Percentiles rank a stretch among this genome's conserved stretches.
phyloP scores from a whole-genome alignment of 2,797 vertebrate genomes.

The Diglossa cyanea region DNA sequence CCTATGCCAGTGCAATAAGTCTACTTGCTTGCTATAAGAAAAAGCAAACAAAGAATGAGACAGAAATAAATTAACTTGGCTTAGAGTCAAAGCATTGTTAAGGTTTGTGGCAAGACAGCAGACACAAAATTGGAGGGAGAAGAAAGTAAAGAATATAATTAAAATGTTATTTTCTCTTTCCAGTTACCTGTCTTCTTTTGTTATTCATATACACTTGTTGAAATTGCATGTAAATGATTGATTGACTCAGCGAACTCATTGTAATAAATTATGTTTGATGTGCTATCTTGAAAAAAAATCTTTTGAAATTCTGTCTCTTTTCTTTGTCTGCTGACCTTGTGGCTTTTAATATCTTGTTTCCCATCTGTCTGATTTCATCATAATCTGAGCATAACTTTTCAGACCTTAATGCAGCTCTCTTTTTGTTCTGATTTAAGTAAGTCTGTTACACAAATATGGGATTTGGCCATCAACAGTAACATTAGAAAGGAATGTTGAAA shows the following conservation, averaged over 20 bases:
- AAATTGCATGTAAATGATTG: slow-evolving; percentile 54
- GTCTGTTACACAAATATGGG: slow-evolving; percentile 19
- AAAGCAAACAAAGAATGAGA: background rate
- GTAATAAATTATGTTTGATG: slow-evolving; percentile 69
- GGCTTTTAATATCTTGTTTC: slow-evolving; percentile 70
- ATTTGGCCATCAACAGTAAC: slow-evolving; percentile 35
- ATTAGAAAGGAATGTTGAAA: slow-evolving; percentile 52
- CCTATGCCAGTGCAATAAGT: background rate
- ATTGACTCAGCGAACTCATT: slow-evolving; percentile 54
- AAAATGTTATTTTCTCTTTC: slow-evolving; percentile 48
- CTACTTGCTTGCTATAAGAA: background rate
- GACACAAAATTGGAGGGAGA: slow-evolving; percentile 3
- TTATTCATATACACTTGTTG: slow-evolving; percentile 30
- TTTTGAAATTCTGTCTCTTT: slow-evolving; percentile 71
- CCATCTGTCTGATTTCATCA: slow-evolving; percentile 69
- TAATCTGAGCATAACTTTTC: slow-evolving; percentile 41
- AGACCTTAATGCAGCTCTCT: slow-evolving; percentile 41
- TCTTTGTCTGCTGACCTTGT: slow-evolving; percentile 68
- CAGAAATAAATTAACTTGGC: background rate
- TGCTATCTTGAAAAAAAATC: slow-evolving; percentile 50
- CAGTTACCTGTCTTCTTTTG: slow-evolving; percentile 49
- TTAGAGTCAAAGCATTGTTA: slow-evolving; percentile 8
- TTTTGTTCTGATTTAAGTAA: slow-evolving; percentile 56
- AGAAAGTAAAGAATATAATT: slow-evolving; percentile 42
- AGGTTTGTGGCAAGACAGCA: background rate